Evolutionary conservation across 1,140 invertebrate species (phyloP), one percentile per base, ranked within the genome.

Genomic region (Paramacrobiotus metropolitanus): DNA sequence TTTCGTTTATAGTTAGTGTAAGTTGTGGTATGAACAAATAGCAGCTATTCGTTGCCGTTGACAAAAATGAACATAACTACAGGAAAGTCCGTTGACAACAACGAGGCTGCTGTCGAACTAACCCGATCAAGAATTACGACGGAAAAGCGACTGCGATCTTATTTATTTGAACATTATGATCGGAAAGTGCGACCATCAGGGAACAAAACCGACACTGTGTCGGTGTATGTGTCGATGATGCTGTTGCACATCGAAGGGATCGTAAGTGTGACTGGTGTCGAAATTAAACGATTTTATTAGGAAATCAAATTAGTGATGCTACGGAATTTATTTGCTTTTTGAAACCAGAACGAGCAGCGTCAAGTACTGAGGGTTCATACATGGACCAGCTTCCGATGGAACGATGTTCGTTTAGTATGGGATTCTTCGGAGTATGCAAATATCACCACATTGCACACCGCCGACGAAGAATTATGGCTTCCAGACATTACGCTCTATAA

Each of bases 401-500:
- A 55, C 48, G 48, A 55, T 24, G 15, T 24, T 24, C 15, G 48
- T 20, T 24, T 55, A 28, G 15, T 4, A 4, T 55, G 48, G 48
- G 24, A 55, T 24, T 55, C 48, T 15, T 28, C 48, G 15, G 15
- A 20, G 15, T 55, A 55, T 24, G 48, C 15, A 15, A 15, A 55
- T 9, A 55, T 55, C 48, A 55, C 15, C 48, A 28, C 48, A 9
- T 28, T 55, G 15, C 48, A 55, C 28, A 55, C 48, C 48, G 48
- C 48, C 24, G 48, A 55, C 48, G 48, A 55, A 55, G 48, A 55
- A 9, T 24, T 55, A 9, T 55, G 48, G 48, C 48, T 55, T 15
- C 48, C 48, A 15, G 48, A 55, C 24, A 55, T 55, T 24, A 24
- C 48, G 24, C 48, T 55, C 15, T 55, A 55, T 28, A 55, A 15